Evolutionary conservation across 2,113 vertebrate genomes (phyloP).

Genomic region (Silurus meridionalis): DNA sequence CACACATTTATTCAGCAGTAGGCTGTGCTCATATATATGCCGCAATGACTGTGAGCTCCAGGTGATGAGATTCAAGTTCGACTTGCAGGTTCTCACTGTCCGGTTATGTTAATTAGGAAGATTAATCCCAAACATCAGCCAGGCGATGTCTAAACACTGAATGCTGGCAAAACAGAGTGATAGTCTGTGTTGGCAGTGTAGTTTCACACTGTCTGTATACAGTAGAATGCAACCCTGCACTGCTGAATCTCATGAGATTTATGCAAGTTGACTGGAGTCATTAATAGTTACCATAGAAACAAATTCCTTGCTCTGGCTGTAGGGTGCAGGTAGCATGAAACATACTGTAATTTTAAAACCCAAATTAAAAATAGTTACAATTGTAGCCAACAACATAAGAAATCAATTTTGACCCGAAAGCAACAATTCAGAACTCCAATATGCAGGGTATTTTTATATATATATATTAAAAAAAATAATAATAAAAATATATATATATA

Average conservation of each 20-base stretch:
- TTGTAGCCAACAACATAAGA: not conserved
- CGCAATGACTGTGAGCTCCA: not conserved
- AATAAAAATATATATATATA: no score
- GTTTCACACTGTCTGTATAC: not conserved
- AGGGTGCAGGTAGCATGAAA: slow-evolving; percentile 9
- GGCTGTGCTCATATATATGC: not conserved
- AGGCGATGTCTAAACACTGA: not conserved
- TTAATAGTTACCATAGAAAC: slow-evolving; percentile 36
- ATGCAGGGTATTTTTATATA: not conserved
- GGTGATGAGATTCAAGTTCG: not conserved
- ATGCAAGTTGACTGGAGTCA: slow-evolving; percentile 32
- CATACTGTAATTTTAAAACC: slow-evolving; percentile 4
- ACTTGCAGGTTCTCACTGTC: not conserved
- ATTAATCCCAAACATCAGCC: not conserved
- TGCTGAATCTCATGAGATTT: slow-evolving; percentile 28
- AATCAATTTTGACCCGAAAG: not conserved
- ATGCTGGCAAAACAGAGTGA: not conserved
- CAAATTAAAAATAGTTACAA: not conserved
- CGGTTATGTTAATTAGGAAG: not conserved
- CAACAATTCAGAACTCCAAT: not conserved
- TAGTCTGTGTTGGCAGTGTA: slow-evolving; percentile 2
- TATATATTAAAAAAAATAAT: no score
- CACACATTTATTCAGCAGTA: not conserved
- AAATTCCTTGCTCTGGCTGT: slow-evolving; percentile 11
- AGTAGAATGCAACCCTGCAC: slow-evolving; percentile 8